phyloP scores from a whole-genome alignment of 2,888 invertebrate genomes.

The Nipponacmea schrenckii region DNA sequence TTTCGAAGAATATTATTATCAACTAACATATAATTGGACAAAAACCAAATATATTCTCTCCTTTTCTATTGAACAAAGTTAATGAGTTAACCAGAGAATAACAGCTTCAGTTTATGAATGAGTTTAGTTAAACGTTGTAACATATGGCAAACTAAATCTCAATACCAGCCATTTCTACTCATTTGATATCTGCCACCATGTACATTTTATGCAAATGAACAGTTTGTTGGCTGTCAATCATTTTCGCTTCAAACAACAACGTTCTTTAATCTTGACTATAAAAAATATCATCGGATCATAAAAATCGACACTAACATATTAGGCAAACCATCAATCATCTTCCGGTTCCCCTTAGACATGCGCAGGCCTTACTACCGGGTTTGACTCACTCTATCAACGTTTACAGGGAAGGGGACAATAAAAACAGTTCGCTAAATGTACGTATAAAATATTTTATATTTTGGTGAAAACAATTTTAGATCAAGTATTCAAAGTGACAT shows the following conservation, averaged over 20 bases:
- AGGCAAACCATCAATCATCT: constrained; percentile 6
- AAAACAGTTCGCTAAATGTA: too few species aligned
- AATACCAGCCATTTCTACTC: background rate
- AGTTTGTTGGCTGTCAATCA: background rate
- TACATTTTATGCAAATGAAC: background rate
- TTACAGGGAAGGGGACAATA: too few species aligned
- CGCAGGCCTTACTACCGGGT: background rate
- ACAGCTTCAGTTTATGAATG: background rate
- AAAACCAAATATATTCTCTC: too few species aligned
- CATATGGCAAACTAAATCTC: background rate
- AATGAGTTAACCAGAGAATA: too few species aligned
- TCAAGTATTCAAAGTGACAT: too few species aligned
- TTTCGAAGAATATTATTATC: too few species aligned
- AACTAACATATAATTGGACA: too few species aligned
- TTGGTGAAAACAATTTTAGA: too few species aligned
- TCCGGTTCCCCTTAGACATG: background rate
- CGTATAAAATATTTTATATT: too few species aligned
- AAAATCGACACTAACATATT: constrained; percentile 7
- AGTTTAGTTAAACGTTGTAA: background rate
- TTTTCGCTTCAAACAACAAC: background rate
- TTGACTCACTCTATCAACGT: background rate
- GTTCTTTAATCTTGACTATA: background rate
- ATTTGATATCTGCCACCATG: background rate
- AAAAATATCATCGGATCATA: constrained; percentile 1
- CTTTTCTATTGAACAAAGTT: too few species aligned